A percentile compares a stretch with the other conserved stretches of the same genome.
Evolutionary conservation across 2,113 vertebrate genomes (phyloP).

Genomic region (Cryptotis parvus): DNA sequence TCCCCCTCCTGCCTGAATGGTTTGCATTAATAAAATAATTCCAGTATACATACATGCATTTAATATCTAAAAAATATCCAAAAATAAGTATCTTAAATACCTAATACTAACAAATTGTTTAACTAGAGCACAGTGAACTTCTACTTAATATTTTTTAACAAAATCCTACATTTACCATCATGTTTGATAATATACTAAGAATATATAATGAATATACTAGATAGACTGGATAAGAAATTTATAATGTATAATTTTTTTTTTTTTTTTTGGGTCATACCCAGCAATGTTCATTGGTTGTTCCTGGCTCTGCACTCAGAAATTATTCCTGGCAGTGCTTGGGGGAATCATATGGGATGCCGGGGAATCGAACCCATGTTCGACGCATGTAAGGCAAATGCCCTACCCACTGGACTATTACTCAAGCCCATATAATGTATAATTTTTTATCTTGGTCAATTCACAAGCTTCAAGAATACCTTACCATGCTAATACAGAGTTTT

Average conservation of each 20-base stretch:
- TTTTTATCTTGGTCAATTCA: constrained; percentile 33
- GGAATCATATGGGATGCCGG: no score
- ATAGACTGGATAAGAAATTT: constrained; percentile 21
- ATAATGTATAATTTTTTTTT: constrained; percentile 26
- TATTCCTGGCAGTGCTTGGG: no score
- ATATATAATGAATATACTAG: no score
- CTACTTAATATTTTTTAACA: constrained; percentile 50
- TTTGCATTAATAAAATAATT: not conserved
- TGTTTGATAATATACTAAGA: not conserved
- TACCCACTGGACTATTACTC: no score
- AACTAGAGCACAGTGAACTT: constrained; percentile 1
- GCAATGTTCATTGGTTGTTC: no score
- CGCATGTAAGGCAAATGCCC: no score
- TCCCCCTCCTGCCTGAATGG: no score
- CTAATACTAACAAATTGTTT: constrained; percentile 13
- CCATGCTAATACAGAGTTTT: constrained; percentile 21
- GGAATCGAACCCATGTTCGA: no score
- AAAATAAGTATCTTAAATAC: constrained; percentile 30
- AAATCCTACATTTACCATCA: constrained; percentile 37
- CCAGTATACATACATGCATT: not conserved
- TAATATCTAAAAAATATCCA: not conserved
- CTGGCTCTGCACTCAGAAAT: no score
- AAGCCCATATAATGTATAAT: not conserved
- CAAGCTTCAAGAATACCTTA: constrained; percentile 20
- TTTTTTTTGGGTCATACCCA: no score